phyloP scores from a whole-genome alignment of 2,888 invertebrate genomes.

The Aelia acuminata region DNA sequence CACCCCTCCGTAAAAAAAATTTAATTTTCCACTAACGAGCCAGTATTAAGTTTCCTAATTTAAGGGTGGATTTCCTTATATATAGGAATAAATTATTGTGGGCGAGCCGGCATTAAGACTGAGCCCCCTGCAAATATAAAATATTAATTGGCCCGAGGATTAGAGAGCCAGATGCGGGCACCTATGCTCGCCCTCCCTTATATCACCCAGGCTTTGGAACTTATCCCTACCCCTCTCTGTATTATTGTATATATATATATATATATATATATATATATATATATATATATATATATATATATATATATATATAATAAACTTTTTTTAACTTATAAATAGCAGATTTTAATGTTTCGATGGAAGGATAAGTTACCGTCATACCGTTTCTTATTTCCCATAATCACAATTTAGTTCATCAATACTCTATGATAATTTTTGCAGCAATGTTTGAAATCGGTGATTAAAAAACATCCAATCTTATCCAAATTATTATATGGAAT shows the following conservation, averaged over 20 bases:
- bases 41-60: conserved; percentile 49
- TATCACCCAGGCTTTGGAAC: conserved; percentile 22
- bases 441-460: no score
- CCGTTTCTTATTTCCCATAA: no score
- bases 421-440: no score
- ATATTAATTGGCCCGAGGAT: conserved; percentile 47
- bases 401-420: no score
- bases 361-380: neutral
- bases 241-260: conserved; percentile 5
- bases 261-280: conserved; percentile 30
- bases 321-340: neutral
- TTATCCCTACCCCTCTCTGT: neutral
- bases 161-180: conserved; percentile 28
- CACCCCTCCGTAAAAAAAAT: conserved; percentile 35
- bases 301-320: conserved; percentile 8
- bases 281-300: conserved; percentile 26
- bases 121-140: conserved; percentile 47
- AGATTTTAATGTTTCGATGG: neutral
- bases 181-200: conserved; percentile 12
- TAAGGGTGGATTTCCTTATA: conserved; percentile 44
- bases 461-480: no score
- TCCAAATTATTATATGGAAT: no score
- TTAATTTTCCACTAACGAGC: conserved; percentile 50
- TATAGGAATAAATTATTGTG: conserved; percentile 30
- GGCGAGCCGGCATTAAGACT: conserved; percentile 44